phyloP scores from a whole-genome alignment of 2,113 vertebrate species.

The Heteronetta atricapilla region DNA sequence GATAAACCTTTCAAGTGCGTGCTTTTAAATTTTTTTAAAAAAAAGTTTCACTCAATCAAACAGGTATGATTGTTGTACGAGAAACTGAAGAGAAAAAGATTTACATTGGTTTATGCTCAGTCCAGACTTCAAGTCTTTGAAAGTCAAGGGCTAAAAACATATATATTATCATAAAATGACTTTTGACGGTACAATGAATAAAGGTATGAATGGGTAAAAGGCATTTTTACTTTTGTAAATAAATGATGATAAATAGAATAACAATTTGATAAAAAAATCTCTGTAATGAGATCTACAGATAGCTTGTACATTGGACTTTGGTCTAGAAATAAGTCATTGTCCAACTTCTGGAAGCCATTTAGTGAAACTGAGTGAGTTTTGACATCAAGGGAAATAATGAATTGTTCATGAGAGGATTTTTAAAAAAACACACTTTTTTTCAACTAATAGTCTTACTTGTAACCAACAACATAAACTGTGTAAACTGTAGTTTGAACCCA shows the following conservation, averaged over 20 bases:
- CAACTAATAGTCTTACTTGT: not conserved
- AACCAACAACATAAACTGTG: not conserved
- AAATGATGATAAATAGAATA: not conserved
- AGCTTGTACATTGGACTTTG: not conserved
- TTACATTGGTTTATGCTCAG: not conserved
- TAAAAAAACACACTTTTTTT: not conserved
- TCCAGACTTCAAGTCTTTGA: not conserved
- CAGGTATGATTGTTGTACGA: not conserved
- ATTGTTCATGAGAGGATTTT: not conserved
- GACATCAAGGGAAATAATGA: not conserved
- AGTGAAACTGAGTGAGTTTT: not conserved
- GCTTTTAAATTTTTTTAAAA: not conserved
- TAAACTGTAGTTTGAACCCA: conserved; percentile 8
- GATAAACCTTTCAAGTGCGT: not conserved
- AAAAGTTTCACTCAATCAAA: not conserved
- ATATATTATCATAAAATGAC: not conserved
- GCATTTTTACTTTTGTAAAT: not conserved
- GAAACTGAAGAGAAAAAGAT: not conserved
- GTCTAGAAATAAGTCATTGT: not conserved
- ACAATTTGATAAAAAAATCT: not conserved
- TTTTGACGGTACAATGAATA: not conserved
- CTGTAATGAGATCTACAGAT: not conserved
- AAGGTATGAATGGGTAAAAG: not conserved
- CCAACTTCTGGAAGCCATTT: not conserved
- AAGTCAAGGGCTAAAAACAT: not conserved